These are phyloP conservation scores for Watsonalla binaria DNA, from an alignment of 2,888 invertebrate genomes.

Conservation along the genomic window DNA sequence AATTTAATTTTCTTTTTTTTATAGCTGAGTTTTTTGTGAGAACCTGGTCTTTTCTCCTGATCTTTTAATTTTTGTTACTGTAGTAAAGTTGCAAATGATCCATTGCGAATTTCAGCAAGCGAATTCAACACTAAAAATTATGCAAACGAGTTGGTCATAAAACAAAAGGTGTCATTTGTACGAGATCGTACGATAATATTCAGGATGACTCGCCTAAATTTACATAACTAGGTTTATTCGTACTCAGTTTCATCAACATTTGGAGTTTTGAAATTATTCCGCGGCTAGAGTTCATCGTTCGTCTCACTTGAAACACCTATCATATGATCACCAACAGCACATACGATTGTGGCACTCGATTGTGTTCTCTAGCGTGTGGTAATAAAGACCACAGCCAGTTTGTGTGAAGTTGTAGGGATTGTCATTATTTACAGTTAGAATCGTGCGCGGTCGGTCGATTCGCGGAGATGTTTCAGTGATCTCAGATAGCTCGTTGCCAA, in stretches of 20 bases:
- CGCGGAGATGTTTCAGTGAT: constrained; percentile 3
- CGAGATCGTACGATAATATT: background rate
- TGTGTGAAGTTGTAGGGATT: background rate
- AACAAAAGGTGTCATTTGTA: background rate
- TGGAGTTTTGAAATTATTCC: background rate
- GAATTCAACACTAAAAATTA: background rate
- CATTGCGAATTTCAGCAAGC: background rate
- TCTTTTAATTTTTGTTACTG: too few relatives aligned
- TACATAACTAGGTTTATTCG: background rate
- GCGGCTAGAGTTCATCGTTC: constrained; percentile 34
- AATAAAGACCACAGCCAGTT: background rate
- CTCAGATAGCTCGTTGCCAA: background rate
- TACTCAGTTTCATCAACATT: background rate
- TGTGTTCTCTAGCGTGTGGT: constrained; percentile 13
- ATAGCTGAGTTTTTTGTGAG: too few relatives aligned
- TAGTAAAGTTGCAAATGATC: too few relatives aligned
- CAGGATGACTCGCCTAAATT: background rate
- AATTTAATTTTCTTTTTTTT: too few relatives aligned
- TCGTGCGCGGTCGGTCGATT: constrained; percentile 14
- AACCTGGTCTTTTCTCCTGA: too few relatives aligned
- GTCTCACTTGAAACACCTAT: constrained; percentile 29
- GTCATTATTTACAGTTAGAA: constrained; percentile 29
- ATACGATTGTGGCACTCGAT: constrained; percentile 4
- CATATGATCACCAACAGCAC: constrained; percentile 15
- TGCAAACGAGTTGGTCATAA: background rate